phyloP scores from a whole-genome alignment of 1,140 invertebrate species.

The Chelonus insularis region DNA sequence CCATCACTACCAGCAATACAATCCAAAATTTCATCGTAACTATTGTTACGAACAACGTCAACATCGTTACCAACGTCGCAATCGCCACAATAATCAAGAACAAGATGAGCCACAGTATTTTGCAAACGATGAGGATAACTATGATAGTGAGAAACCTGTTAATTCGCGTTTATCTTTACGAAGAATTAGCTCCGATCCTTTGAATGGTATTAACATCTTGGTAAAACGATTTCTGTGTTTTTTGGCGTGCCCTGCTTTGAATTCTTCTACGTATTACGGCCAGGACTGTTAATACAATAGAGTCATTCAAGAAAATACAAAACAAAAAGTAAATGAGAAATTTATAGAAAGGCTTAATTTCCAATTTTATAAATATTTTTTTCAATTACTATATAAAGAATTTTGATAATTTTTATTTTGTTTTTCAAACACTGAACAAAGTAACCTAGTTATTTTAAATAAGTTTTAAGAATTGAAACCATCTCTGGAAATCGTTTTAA shows the following conservation, averaged over 20 bases:
- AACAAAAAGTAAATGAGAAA: not conserved
- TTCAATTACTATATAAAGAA: not conserved
- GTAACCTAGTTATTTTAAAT: not conserved
- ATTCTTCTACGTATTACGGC: conserved; percentile 23
- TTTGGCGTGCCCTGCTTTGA: conserved; percentile 39
- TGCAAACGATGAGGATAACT: conserved; percentile 26
- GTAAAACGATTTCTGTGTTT: conserved; percentile 50
- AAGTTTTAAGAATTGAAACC: not conserved
- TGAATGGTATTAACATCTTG: conserved; percentile 44
- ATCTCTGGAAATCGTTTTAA: conserved; percentile 19
- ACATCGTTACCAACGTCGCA: conserved; percentile 29
- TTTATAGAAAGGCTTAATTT: too few species aligned
- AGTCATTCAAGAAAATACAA: not conserved
- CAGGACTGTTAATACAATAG: conserved; percentile 25
- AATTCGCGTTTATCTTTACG: conserved; percentile 32
- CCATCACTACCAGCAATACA: conserved; percentile 30
- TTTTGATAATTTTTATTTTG: not conserved
- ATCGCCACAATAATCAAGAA: conserved; percentile 19
- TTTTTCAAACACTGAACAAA: not conserved
- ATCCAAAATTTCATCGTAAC: conserved; percentile 14
- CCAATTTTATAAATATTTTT: too few species aligned
- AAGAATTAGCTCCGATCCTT: conserved; percentile 37
- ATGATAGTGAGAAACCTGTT: conserved; percentile 21
- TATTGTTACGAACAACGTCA: conserved; percentile 23
- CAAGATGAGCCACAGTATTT: conserved; percentile 22